Base-by-base conservation (phyloP, 1,140 invertebrate genomes). In the Solen grandis region DNA sequence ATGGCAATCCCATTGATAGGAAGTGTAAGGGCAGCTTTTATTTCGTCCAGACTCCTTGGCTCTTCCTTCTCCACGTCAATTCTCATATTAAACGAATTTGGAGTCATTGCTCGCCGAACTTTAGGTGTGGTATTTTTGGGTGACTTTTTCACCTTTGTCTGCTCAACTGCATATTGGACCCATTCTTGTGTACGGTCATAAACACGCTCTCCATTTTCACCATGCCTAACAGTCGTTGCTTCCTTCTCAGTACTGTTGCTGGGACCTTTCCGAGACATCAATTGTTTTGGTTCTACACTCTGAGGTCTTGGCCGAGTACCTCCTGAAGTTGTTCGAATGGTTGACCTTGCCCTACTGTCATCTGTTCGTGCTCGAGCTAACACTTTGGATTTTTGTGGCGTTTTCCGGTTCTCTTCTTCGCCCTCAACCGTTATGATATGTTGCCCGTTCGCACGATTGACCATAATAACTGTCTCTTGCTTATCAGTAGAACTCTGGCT, bases 111-210 rank as follows among this genome's bases (percentile, higher is more conserved):
- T 63, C 86, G 63, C n/a, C 80, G 79, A 10, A 77, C 63, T 22
- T 73, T 81, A 13, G 83, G 70, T 10, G 82, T 69, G 27, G 59
- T 87, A 73, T 55, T 70, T 52, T 76, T 87, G 73, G 80, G 63
- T 82, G 70, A 82, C 76, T 55, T 72, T 38, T 59, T 66, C 52
- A 63, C 74, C 59, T 80, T 80, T 19, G 77, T 72, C 38, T 54
- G 82, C 81, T 78, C 75, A 54, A 84, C 82, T 16, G 88, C 86
- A 14, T 85, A 85, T 76, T 86, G 86, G 5, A 90, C 88, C 88
- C 88, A 90, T 5, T 87, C 88, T 52, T 88, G 84, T 0, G 87
- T 88, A 72, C 88, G 69, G 57, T 86, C 88, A 35, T 81, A 55
- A 14, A 75, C 69, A 19, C 62, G 54, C 25, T 63, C 29, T 52